A percentile compares a stretch with the other conserved stretches of the same genome.
Evolutionary conservation across 1,140 invertebrate species (phyloP).

Genomic region (Neodiprion fabricii): DNA sequence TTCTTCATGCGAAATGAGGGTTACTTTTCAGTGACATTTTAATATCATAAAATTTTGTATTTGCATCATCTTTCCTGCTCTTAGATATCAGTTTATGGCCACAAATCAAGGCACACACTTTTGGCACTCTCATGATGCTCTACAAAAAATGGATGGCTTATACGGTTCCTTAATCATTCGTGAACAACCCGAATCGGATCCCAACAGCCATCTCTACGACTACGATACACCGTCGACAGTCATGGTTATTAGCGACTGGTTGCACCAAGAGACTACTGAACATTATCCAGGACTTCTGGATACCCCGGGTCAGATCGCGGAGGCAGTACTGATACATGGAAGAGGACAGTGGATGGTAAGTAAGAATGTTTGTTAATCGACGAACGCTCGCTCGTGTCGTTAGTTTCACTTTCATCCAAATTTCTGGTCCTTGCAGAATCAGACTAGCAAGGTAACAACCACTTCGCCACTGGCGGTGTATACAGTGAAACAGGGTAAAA

Average conservation of each 20-base stretch:
- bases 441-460: neutral
- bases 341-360: constrained; percentile 40
- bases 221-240: constrained; percentile 82
- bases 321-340: constrained; percentile 62
- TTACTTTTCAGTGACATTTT: neutral
- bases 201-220: constrained; percentile 79
- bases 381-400: neutral
- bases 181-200: constrained; percentile 58
- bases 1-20: too few species aligned
- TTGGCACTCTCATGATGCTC: constrained; percentile 59
- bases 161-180: constrained; percentile 32
- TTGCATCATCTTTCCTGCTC: too few species aligned
- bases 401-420: neutral
- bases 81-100: constrained; percentile 50
- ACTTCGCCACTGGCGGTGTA: constrained; percentile 23
- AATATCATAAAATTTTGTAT: too few species aligned
- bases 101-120: constrained; percentile 58
- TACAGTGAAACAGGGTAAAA: constrained; percentile 27
- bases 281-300: constrained; percentile 70
- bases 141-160: constrained; percentile 43
- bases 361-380: neutral
- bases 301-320: constrained; percentile 49
- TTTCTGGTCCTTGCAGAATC: constrained; percentile 11
- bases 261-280: constrained; percentile 78
- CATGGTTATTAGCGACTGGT: constrained; percentile 86